A percentile compares a stretch with the other conserved stretches of the same genome.
phyloP scores from a whole-genome alignment of 2,113 vertebrate genomes.

The Solenodon paradoxus region DNA sequence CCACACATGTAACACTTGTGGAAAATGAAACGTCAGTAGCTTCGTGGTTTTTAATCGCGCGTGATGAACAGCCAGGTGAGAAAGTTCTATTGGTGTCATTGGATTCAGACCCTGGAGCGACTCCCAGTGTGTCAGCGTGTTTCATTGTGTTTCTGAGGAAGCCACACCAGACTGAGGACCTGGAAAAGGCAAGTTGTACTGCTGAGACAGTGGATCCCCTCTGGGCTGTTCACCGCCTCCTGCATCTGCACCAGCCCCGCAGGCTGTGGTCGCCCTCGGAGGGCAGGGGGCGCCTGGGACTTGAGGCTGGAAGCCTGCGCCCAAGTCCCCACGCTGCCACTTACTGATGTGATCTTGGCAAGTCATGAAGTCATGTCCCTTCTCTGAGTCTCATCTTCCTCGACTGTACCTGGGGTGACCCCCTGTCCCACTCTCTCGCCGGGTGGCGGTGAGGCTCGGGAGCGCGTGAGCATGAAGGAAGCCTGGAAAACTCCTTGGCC shows the following conservation, averaged over 20 bases:
- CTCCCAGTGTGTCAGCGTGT: slow-evolving; percentile 26
- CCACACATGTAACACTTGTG: neutral
- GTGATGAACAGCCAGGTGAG: neutral
- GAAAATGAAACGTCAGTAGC: neutral
- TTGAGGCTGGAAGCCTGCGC: neutral
- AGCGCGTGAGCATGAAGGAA: neutral
- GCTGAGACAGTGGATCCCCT: fast-evolving
- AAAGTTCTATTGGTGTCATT: neutral
- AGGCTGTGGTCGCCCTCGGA: fast-evolving
- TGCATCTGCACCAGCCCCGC: neutral
- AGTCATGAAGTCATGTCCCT: neutral
- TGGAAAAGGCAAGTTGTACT: fast-evolving
- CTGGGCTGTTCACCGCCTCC: neutral
- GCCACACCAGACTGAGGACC: neutral
- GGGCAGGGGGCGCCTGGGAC: neutral
- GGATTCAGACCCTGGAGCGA: slow-evolving; percentile 24
- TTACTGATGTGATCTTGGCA: neutral
- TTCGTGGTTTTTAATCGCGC: neutral
- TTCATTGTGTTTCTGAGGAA: neutral
- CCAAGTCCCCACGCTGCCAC: neutral
- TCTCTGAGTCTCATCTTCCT: neutral
- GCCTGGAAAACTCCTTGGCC: neutral
- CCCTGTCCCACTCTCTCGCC: neutral
- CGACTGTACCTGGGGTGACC: neutral
- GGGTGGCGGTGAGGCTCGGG: neutral